Conservation (phyloP, 2,888 invertebrate species). For the Lochmaea crataegi region DNA sequence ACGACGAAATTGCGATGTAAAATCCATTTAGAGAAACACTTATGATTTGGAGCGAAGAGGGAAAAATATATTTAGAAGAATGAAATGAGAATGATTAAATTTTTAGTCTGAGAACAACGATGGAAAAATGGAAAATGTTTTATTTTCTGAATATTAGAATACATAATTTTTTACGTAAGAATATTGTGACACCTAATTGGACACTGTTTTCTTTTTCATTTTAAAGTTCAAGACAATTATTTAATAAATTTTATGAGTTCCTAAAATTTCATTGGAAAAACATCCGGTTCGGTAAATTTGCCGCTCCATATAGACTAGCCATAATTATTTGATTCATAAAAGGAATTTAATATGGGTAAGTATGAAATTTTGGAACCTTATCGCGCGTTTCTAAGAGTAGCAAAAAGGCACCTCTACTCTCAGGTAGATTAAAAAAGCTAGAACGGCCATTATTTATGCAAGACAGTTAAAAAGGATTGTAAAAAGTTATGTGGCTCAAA, state of each 20-base stretch:
- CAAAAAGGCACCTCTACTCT: constrained; percentile 14
- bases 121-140: background rate
- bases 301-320: no score
- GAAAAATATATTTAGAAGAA: background rate
- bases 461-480: constrained; percentile 27
- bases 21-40: constrained; percentile 19
- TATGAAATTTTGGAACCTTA: constrained; percentile 11
- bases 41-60: constrained; percentile 11
- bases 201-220: no score
- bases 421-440: constrained; percentile 31
- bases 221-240: no score
- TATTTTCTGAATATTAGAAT: no score
- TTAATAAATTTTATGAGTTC: no score
- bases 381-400: background rate
- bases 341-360: background rate
- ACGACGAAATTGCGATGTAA: constrained; percentile 17
- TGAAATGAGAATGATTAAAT: background rate
- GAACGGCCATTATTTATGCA: constrained; percentile 34
- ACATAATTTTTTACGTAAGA: no score
- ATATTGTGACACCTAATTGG: no score
- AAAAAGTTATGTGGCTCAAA: constrained; percentile 20
- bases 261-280: no score
- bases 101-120: no score
- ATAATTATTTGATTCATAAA: background rate
- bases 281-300: no score